phyloP scores from a whole-genome alignment of 2,797 vertebrate genomes.

The Sebastolobus altivelis region DNA sequence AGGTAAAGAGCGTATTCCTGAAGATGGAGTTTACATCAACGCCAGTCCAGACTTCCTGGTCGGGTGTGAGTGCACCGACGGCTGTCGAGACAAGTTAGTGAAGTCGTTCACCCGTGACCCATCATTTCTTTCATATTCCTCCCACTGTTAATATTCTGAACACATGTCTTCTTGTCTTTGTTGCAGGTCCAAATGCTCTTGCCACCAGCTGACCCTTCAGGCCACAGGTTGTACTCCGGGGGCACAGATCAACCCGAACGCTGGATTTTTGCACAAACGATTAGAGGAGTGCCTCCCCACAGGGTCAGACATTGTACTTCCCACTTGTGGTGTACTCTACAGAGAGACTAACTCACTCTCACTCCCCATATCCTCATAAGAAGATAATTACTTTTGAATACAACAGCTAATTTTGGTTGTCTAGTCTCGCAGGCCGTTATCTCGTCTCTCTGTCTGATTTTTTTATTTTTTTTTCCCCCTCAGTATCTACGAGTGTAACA shows the following conservation, averaged over 20 bases:
- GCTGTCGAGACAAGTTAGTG: conserved; percentile 96
- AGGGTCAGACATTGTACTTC: conserved; percentile 86
- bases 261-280: conserved; percentile 93
- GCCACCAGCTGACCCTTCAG: conserved; percentile 95
- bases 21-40: conserved; percentile 96
- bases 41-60: conserved; percentile 93
- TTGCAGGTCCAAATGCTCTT: conserved; percentile 93
- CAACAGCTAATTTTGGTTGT: conserved; percentile 3
- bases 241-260: conserved; percentile 89
- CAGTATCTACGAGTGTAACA: conserved; percentile 98
- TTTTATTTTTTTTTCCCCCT: background rate
- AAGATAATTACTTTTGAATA: conserved; percentile 21
- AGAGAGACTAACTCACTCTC: background rate
- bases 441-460: background rate
- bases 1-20: conserved; percentile 93
- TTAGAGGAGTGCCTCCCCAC: conserved; percentile 97
- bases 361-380: background rate
- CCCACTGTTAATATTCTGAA: background rate
- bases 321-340: background rate
- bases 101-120: background rate
- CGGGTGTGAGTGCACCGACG: conserved; percentile 95
- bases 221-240: conserved; percentile 95
- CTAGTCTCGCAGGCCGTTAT: conserved; percentile 11
- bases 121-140: background rate
- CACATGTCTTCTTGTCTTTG: conserved; percentile 9